Percentiles rank a stretch among this genome's conserved stretches.
Evolutionary conservation across 2,113 vertebrate genomes (phyloP).

Genomic region (Grammomys surdaster): DNA sequence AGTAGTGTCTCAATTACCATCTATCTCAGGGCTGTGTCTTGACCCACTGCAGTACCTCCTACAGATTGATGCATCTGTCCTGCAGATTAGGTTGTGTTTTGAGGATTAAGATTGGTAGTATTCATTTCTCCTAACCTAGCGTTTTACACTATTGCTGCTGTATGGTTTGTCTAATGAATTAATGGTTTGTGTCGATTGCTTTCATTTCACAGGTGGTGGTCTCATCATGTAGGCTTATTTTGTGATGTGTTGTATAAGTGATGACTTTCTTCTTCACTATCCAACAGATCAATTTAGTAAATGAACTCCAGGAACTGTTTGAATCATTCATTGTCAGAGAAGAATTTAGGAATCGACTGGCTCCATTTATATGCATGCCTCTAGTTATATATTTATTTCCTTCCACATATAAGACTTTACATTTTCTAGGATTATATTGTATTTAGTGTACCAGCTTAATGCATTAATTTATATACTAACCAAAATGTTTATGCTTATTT

Average conservation of each 20-base stretch:
- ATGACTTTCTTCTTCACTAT: conserved; percentile 52
- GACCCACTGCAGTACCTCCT: not conserved
- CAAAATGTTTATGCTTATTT: conserved; percentile 21
- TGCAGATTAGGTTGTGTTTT: not conserved
- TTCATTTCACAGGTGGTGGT: not conserved
- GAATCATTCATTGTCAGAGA: conserved; percentile 30
- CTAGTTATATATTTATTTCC: conserved; percentile 34
- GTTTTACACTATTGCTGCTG: not conserved
- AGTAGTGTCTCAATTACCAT: not conserved
- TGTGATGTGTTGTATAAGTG: not conserved
- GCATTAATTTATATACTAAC: not conserved
- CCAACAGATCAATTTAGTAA: conserved; percentile 27
- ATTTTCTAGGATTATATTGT: conserved; percentile 23
- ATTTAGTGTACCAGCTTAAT: not conserved
- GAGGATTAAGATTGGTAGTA: not conserved
- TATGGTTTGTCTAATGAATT: conserved; percentile 34
- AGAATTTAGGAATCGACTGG: conserved; percentile 7
- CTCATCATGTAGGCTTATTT: not conserved
- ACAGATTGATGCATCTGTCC: not conserved
- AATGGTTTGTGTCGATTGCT: not conserved
- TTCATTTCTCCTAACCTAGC: conserved; percentile 1
- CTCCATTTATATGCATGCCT: not conserved
- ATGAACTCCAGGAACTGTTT: conserved; percentile 25
- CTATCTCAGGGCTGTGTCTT: not conserved
- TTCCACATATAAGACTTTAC: conserved; percentile 26